A percentile compares a stretch with the other conserved stretches of the same genome.
Evolutionary conservation across 2,888 invertebrate genomes (phyloP).

Genomic region (Tenthredo scrophulariae): DNA sequence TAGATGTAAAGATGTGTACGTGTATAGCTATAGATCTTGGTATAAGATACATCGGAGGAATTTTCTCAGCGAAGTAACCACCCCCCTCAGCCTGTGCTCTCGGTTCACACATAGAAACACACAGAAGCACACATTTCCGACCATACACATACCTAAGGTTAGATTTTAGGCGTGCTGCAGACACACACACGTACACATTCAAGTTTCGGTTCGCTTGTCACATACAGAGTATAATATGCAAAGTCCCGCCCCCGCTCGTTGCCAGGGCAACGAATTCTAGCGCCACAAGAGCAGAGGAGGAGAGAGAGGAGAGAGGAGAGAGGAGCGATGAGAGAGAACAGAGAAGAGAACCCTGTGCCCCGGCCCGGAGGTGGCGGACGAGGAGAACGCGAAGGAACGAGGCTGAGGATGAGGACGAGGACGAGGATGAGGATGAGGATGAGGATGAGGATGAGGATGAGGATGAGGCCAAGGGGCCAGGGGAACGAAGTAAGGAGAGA

Average conservation of each 20-base stretch:
- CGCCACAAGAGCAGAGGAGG: conserved; percentile 64
- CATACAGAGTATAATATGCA: conserved; percentile 77
- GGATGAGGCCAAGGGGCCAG: conserved; percentile 57
- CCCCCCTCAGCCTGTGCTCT: neutral
- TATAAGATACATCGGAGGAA: conserved; percentile 8
- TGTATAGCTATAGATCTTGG: neutral
- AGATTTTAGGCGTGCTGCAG: conserved; percentile 17
- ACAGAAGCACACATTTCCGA: neutral
- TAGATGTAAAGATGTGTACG: neutral
- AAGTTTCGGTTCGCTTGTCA: conserved; percentile 68
- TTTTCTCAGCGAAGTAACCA: conserved; percentile 8
- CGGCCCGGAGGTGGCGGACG: conserved; percentile 54
- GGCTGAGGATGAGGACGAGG: conserved; percentile 11
- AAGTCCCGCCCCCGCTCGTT: conserved; percentile 75
- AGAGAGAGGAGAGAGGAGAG: conserved; percentile 61
- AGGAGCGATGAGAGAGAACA: conserved; percentile 61
- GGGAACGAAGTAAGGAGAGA: conserved; percentile 59
- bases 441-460: conserved; percentile 53
- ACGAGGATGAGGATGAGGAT: conserved; percentile 55
- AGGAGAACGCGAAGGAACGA: conserved; percentile 52
- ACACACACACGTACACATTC: neutral
- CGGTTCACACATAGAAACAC: neutral
- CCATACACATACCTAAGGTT: neutral
- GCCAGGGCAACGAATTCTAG: conserved; percentile 74
- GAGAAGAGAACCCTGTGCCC: conserved; percentile 56